Conservation (phyloP, 2,797 vertebrate species). For the Champsocephalus gunnari region DNA sequence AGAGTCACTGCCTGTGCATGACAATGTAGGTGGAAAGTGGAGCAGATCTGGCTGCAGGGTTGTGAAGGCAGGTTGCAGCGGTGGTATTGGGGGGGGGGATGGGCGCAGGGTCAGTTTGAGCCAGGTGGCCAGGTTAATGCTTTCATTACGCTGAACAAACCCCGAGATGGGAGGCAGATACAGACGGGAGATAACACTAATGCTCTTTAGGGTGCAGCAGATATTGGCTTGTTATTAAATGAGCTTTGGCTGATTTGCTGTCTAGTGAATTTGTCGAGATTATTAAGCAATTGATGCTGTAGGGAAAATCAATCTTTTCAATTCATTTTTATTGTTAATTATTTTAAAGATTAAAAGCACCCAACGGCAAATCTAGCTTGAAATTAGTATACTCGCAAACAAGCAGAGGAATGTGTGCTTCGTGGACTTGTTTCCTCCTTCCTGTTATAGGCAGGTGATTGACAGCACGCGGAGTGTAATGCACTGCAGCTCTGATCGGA, state of each 20-base stretch:
- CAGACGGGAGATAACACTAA: constrained; percentile 29
- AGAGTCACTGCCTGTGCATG: constrained; percentile 55
- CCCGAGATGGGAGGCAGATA: constrained; percentile 39
- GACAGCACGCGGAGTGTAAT: constrained; percentile 11
- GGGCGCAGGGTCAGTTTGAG: constrained; percentile 65
- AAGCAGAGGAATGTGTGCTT: constrained; percentile 11
- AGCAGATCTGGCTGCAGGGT: constrained; percentile 77
- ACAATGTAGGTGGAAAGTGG: constrained; percentile 78
- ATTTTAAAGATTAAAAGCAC: constrained; percentile 31
- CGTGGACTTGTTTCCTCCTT: not conserved
- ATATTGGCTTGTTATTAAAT: constrained; percentile 56
- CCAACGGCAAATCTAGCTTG: constrained; percentile 27
- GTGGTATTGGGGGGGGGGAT: constrained; percentile 44
- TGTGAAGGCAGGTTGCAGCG: constrained; percentile 62
- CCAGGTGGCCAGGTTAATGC: constrained; percentile 57
- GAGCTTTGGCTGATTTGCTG: constrained; percentile 54
- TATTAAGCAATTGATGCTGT: constrained; percentile 13
- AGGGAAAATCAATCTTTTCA: constrained; percentile 27
- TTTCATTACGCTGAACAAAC: constrained; percentile 62
- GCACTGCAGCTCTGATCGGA: not conserved
- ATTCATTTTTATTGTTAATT: constrained; percentile 39
- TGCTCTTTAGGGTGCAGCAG: constrained; percentile 29
- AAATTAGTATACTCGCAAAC: constrained; percentile 25
- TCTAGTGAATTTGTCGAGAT: constrained; percentile 46
- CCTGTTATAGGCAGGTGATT: constrained; percentile 36